Conservation (phyloP, 2,888 invertebrate species). For the Chaetoderma sp. region DNA sequence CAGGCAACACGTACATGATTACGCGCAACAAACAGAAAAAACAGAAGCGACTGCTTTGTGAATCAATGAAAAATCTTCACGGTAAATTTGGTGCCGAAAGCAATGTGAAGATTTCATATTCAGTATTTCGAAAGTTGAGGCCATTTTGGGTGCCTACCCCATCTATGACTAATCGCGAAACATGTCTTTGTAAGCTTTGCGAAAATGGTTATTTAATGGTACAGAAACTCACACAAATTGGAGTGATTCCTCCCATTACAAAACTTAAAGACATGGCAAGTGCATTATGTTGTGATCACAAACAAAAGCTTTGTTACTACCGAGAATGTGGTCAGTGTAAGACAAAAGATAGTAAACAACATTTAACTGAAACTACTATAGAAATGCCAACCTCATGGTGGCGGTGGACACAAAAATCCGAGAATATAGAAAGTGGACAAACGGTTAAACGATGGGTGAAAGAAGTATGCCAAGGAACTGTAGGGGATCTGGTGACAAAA, state of each 20-base stretch:
- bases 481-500: not conserved
- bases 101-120: conserved; percentile 33
- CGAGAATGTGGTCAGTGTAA: conserved; percentile 18
- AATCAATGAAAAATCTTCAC: conserved; percentile 32
- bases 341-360: not conserved
- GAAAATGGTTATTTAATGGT: conserved; percentile 29
- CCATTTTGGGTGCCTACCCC: conserved; percentile 37
- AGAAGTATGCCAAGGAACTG: conserved; percentile 15
- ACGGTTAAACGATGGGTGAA: conserved; percentile 14
- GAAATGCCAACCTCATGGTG: not conserved
- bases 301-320: conserved; percentile 27
- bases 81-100: conserved; percentile 28
- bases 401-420: conserved; percentile 6
- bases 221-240: conserved; percentile 11
- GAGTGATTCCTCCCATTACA: not conserved
- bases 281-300: conserved; percentile 8
- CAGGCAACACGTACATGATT: conserved; percentile 32
- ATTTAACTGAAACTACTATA: not conserved
- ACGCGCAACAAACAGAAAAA: conserved; percentile 29
- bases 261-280: not conserved
- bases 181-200: conserved; percentile 35
- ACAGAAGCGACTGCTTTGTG: conserved; percentile 32
- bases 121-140: conserved; percentile 32
- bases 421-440: conserved; percentile 3
- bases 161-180: conserved; percentile 33